Conservation (phyloP, 1,140 invertebrate species). For the Cryptotermes secundus region DNA sequence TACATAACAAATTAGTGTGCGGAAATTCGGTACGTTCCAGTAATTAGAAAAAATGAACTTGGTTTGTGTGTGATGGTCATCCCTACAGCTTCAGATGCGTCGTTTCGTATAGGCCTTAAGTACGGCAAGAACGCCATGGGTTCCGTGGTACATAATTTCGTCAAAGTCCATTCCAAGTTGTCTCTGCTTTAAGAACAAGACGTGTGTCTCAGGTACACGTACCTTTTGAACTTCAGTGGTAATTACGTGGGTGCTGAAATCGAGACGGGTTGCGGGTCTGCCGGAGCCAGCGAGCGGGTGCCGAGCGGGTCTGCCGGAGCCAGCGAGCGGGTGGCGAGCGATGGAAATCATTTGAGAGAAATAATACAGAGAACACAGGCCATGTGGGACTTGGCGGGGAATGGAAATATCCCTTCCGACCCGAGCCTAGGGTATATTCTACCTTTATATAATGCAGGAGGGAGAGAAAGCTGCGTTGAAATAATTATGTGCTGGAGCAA, state of each 20-base stretch:
- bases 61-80: too few species aligned
- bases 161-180: too few species aligned
- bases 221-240: background rate
- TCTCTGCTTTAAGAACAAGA: too few species aligned
- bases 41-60: too few species aligned
- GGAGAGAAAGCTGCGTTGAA: constrained; percentile 36
- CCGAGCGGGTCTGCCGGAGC: background rate
- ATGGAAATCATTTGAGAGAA: constrained; percentile 21
- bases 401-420: constrained; percentile 27
- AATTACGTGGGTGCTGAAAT: background rate
- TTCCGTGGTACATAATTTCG: too few species aligned
- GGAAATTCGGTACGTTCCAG: too few species aligned
- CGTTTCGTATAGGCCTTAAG: too few species aligned
- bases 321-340: constrained; percentile 5
- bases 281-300: background rate
- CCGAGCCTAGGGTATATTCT: constrained; percentile 31
- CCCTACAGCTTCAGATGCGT: too few species aligned
- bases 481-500: constrained; percentile 36
- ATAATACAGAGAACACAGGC: constrained; percentile 20
- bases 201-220: too few species aligned
- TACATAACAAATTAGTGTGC: too few species aligned
- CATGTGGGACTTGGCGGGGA: constrained; percentile 27
- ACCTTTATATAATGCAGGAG: constrained; percentile 36
- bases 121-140: too few species aligned
- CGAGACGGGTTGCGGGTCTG: background rate